phyloP scores from a whole-genome alignment of 1,140 invertebrate genomes.

The Uloborus diversus region DNA sequence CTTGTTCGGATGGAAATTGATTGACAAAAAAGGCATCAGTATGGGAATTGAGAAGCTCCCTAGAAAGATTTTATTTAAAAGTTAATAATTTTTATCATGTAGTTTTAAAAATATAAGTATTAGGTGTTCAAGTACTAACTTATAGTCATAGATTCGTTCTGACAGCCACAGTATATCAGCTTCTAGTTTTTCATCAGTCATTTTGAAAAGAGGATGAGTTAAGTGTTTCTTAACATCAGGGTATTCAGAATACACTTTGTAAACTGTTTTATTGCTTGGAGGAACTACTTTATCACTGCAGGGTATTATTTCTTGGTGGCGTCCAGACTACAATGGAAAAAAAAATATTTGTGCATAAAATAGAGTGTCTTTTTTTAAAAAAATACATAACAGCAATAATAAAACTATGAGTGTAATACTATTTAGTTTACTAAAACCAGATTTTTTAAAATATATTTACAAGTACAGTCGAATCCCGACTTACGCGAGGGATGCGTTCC shows the following conservation, averaged over 20 bases:
- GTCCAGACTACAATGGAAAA: constrained; percentile 69
- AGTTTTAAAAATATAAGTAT: neutral
- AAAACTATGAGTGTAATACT: no score
- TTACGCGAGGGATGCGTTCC: no score
- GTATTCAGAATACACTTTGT: constrained; percentile 79
- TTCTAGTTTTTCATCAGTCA: constrained; percentile 75
- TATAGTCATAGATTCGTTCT: constrained; percentile 80
- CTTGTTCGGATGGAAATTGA: constrained; percentile 91
- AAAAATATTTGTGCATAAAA: no score
- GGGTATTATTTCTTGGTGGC: constrained; percentile 75
- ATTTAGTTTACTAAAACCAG: no score
- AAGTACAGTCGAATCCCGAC: no score
- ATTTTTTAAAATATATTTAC: no score
- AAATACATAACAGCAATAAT: no score
- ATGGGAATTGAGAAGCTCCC: constrained; percentile 70
- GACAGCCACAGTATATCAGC: constrained; percentile 87
- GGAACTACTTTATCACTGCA: constrained; percentile 61
- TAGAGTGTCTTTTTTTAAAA: no score
- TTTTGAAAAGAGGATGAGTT: constrained; percentile 76
- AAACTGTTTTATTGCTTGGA: constrained; percentile 48
- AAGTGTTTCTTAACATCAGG: constrained; percentile 76
- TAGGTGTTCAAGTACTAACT: constrained; percentile 63
- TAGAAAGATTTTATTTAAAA: constrained; percentile 56
- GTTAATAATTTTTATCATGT: constrained; percentile 2
- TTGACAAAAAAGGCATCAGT: constrained; percentile 78